phyloP scores from a whole-genome alignment of 2,888 invertebrate genomes.

The Balanococcus diminutus region DNA sequence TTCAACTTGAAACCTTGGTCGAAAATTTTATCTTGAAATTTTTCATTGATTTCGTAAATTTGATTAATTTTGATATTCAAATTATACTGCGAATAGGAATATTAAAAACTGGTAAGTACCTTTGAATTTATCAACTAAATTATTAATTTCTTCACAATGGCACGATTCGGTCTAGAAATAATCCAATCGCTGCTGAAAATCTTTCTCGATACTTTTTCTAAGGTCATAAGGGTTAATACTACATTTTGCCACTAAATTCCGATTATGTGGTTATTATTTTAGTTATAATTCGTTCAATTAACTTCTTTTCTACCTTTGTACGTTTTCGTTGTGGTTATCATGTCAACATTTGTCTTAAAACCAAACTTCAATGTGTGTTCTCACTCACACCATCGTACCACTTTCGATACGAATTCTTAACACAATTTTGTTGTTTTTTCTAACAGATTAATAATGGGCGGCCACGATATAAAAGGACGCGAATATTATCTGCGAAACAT shows the following conservation, averaged over 20 bases:
- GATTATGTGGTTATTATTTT: background rate
- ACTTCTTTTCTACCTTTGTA: background rate
- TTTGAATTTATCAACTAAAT: background rate
- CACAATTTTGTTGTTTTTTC: background rate
- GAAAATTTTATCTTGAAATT: background rate
- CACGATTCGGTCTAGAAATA: background rate
- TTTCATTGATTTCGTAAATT: background rate
- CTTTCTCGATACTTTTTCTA: background rate
- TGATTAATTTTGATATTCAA: background rate
- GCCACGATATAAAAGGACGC: background rate
- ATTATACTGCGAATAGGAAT: background rate
- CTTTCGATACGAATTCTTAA: background rate
- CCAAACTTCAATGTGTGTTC: no score
- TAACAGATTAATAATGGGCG: background rate
- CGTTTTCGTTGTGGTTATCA: background rate
- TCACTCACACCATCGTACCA: background rate
- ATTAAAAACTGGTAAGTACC: background rate
- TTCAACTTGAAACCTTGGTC: background rate
- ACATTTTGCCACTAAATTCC: background rate
- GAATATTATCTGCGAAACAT: slow-evolving; percentile 34
- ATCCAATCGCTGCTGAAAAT: background rate
- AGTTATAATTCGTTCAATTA: background rate
- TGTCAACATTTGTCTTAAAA: no score
- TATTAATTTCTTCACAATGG: background rate
- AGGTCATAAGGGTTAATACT: background rate